phyloP scores from a whole-genome alignment of 2,888 invertebrate genomes.

The Orthonevra nobilis region DNA sequence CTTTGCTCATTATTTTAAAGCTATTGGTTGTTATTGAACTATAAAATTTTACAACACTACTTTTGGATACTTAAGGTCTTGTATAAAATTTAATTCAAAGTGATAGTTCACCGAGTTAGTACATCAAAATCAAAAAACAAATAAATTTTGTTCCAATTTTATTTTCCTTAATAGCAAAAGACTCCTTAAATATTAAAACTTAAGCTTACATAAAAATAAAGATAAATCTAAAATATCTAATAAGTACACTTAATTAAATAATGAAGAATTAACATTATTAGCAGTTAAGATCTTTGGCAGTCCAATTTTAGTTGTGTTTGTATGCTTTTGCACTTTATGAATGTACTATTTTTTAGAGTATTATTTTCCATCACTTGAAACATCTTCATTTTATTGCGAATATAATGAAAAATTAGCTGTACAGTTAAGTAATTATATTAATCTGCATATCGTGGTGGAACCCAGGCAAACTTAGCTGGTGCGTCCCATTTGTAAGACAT shows the following conservation, averaged over 20 bases:
- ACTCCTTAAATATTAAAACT: conserved; percentile 51
- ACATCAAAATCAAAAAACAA: background rate
- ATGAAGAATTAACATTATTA: conserved; percentile 30
- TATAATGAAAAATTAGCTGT: too few species aligned
- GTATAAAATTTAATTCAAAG: too few species aligned
- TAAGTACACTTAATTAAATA: conserved; percentile 65
- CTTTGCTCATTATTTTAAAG: too few species aligned
- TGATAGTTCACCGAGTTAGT: too few species aligned
- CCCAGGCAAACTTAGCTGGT: too few species aligned
- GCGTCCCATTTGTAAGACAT: too few species aligned
- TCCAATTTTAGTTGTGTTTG: conserved; percentile 7
- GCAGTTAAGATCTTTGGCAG: conserved; percentile 55
- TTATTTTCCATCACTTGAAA: conserved; percentile 81
- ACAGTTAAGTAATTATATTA: too few species aligned
- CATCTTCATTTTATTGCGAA: too few species aligned
- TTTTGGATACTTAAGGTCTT: too few species aligned
- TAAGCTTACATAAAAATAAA: conserved; percentile 50
- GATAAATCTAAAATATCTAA: conserved; percentile 37
- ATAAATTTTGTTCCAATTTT: conserved; percentile 23
- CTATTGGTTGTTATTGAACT: too few species aligned
- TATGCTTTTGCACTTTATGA: background rate
- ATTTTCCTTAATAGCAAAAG: conserved; percentile 41
- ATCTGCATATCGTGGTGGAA: too few species aligned
- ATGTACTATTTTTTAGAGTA: background rate
- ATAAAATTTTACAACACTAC: too few species aligned